A percentile compares a stretch with the other conserved stretches of the same genome.
phyloP scores from a whole-genome alignment of 2,113 vertebrate genomes.

The Myrmophylax atrothorax region DNA sequence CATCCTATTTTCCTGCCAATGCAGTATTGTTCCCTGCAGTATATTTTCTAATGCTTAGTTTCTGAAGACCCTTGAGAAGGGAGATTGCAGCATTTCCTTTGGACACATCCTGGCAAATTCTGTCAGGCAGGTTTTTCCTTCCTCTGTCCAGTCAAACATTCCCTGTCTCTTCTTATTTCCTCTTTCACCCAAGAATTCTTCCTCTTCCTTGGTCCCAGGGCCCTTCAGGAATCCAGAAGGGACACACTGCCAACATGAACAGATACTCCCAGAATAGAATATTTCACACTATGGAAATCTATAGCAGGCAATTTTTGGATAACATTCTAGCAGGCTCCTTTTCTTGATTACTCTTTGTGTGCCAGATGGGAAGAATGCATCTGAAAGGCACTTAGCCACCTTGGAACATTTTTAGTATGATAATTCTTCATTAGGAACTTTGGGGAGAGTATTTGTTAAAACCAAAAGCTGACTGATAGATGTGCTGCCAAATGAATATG shows the following conservation, averaged over 20 bases:
- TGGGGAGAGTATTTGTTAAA: background rate
- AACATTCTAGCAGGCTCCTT: background rate
- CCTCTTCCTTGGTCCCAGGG: background rate
- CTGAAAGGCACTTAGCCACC: background rate
- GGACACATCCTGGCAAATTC: background rate
- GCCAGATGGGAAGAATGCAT: background rate
- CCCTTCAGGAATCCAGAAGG: background rate
- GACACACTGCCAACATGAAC: background rate
- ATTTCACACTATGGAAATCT: background rate
- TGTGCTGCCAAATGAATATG: background rate
- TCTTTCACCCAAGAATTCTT: background rate
- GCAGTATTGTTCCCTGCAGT: background rate
- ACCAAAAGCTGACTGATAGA: background rate
- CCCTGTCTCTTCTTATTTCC: background rate
- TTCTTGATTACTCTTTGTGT: background rate
- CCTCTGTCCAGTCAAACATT: background rate
- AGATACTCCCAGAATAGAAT: background rate
- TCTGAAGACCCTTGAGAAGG: slow-evolving; percentile 3
- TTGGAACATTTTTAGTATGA: background rate
- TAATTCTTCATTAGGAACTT: background rate
- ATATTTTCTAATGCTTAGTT: slow-evolving; percentile 32
- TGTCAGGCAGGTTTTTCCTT: slow-evolving; percentile 10
- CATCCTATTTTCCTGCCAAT: slow-evolving; percentile 13
- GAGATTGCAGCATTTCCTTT: slow-evolving; percentile 40
- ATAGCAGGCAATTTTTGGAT: background rate